Conservation (phyloP, 1,140 invertebrate species). For the Papilio polyxenes region DNA sequence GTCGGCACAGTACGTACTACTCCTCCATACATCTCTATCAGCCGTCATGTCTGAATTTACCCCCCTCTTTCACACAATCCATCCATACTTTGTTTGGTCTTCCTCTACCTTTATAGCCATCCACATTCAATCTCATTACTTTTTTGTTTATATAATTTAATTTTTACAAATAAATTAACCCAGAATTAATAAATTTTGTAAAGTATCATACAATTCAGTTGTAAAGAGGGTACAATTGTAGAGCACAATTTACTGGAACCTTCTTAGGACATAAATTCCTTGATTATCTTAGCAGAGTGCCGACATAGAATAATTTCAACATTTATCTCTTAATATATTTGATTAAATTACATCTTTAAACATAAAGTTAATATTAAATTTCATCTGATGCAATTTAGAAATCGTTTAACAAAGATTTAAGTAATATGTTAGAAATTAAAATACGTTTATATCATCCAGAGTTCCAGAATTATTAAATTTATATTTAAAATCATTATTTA, state of each 20-base stretch:
- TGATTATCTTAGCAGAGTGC: slow-evolving; percentile 8
- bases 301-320: slow-evolving; percentile 17
- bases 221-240: slow-evolving; percentile 9
- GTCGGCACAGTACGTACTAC: no score
- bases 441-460: not conserved
- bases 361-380: not conserved
- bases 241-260: slow-evolving; percentile 19
- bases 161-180: not conserved
- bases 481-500: no score
- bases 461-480: no score
- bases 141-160: no score
- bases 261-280: slow-evolving; percentile 21
- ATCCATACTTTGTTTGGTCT: no score
- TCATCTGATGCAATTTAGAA: not conserved
- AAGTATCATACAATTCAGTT: not conserved
- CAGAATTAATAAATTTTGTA: slow-evolving; percentile 9
- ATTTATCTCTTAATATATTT: slow-evolving; percentile 22
- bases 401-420: not conserved
- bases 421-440: not conserved
- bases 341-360: slow-evolving; percentile 4
- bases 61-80: no score
- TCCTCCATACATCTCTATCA: no score
- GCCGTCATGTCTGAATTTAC: no score
- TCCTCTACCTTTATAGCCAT: no score
- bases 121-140: no score